Evolutionary conservation across 2,888 invertebrate genomes (phyloP).

Genomic region (Phortica okadai): DNA sequence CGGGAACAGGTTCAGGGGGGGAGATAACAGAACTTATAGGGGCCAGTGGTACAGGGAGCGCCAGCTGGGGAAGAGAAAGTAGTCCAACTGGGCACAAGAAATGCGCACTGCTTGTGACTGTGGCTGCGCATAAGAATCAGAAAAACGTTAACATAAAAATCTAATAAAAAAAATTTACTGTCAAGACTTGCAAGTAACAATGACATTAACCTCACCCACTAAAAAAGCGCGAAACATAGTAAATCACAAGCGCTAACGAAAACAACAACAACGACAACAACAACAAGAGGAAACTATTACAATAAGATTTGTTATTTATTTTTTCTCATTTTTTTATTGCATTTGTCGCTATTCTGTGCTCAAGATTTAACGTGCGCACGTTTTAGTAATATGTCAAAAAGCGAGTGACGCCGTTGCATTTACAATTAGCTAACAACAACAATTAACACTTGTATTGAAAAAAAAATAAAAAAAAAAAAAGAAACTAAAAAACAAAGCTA

Average conservation of each 20-base stretch:
- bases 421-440: conserved; percentile 13
- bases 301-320: conserved; percentile 1
- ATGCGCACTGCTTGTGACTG: neutral
- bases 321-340: neutral
- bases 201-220: conserved; percentile 27
- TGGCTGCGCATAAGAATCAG: conserved; percentile 20
- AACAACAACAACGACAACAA: neutral
- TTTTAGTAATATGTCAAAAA: conserved; percentile 67
- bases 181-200: conserved; percentile 16
- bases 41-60: too few species aligned
- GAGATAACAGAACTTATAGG: too few species aligned
- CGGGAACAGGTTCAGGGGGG: too few species aligned
- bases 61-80: too few species aligned
- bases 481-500: neutral
- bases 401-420: conserved; percentile 20
- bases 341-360: neutral
- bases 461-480: neutral
- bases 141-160: conserved; percentile 25
- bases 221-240: conserved; percentile 15
- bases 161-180: conserved; percentile 19
- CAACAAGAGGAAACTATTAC: conserved; percentile 3
- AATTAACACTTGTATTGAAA: neutral
- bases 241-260: neutral
- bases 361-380: conserved; percentile 48
- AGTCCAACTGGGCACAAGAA: neutral